Base-by-base conservation (phyloP, 2,797 vertebrate genomes). In the Ceryle rudis region DNA sequence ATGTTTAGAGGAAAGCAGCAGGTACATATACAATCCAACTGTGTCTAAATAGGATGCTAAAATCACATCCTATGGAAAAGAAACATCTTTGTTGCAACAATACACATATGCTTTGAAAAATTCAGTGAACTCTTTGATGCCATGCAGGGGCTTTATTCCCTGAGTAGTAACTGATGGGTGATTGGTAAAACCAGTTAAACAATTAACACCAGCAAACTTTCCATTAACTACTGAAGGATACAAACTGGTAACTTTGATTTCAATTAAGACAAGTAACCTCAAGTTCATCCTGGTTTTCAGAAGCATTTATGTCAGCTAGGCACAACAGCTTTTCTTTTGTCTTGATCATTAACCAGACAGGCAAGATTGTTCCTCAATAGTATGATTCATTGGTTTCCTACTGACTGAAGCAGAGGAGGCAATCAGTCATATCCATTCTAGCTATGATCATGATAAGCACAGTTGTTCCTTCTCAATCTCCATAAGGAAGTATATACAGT, bases 61-160 rank as follows among this genome's bases (percentile, higher is more conserved):
- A 88, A 77, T 21, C n/a, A 49, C 10, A 62, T 23, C 17, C 2
- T 1, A 46, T 1, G 0, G 1, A 54, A 69, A 37, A 11, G 29
- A 54, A 1, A 0, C 6, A 13, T 14, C 9, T 31, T 39, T 29
- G 14, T 10, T 17, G 3, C 51, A 86, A 55, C 19, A 44, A 23
- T 7, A 37, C 2, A 10, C 5, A 5, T 5, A 10, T 2, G 3
- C 8, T 92, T 69, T 49, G 37, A 66, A 73, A 82, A 73, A 21
- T 17, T 33, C 14, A 28, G 13, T 29, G 23, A 3, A 3, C 13
- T 20, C 25, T 20, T 22, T 58, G 9, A 77, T 25, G 35, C 16
- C n/a, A 21, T 6, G 8, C 10, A 61, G 11, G 10, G 19, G 6
- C 5, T 29, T 14, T 28, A 4, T 19, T 66, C 25, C 21, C 10